These are phyloP conservation scores for Myotis pilosus DNA, from an alignment of 2,797 vertebrate genomes.

Conservation along the genomic window DNA sequence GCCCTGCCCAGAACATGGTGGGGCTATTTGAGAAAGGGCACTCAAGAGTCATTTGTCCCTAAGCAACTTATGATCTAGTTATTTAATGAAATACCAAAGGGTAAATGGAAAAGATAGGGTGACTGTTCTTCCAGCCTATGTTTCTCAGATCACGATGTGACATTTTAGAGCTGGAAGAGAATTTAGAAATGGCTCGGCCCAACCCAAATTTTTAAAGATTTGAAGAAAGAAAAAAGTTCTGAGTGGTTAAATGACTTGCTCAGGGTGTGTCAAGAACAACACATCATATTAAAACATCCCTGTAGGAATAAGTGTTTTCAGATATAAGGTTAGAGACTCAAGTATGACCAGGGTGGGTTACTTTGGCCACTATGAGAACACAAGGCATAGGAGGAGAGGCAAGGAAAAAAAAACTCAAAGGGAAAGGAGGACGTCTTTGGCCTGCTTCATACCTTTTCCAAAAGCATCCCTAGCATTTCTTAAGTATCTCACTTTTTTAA, in stretches of 20 bases:
- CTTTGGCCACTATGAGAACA: not conserved
- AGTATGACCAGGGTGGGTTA: not conserved
- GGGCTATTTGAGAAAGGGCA: not conserved
- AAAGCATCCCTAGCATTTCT: not conserved
- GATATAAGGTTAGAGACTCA: not conserved
- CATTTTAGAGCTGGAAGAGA: not conserved
- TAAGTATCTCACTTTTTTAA: not conserved
- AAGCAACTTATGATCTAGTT: not conserved
- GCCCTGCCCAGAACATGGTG: not conserved
- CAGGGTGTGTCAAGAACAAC: not conserved
- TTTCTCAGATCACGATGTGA: not conserved
- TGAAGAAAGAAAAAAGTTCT: not conserved
- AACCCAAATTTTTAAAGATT: not conserved
- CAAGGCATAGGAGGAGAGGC: not conserved
- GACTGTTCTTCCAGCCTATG: not conserved
- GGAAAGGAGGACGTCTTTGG: not conserved
- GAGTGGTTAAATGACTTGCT: not conserved
- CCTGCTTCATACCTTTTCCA: not conserved
- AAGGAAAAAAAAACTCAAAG: not conserved
- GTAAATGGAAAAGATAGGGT: not conserved
- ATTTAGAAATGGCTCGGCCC: not conserved
- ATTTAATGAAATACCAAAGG: not conserved
- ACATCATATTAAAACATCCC: not conserved
- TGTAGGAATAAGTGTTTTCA: not conserved
- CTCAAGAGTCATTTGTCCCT: not conserved